These are phyloP conservation scores for Scophthalmus maximus DNA, from an alignment of 2,113 vertebrate genomes.

Conservation along the genomic window DNA sequence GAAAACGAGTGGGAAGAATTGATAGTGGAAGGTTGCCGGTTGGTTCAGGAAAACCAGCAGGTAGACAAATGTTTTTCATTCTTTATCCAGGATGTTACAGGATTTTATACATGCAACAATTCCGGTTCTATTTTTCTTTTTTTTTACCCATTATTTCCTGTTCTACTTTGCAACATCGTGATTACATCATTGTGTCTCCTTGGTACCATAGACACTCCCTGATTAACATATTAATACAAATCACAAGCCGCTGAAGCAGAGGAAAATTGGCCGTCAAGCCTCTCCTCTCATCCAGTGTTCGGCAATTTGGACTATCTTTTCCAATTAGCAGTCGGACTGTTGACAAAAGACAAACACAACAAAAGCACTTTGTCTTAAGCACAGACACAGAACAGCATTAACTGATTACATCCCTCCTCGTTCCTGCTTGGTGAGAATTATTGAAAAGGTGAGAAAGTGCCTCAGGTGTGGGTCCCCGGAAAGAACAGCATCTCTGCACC, in stretches of 20 bases:
- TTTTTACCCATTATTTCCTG: not conserved
- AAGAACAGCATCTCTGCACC: slow-evolving; percentile 6
- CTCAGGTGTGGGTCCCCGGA: slow-evolving; percentile 30
- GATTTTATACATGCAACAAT: too few relatives aligned
- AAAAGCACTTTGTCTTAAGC: slow-evolving; percentile 38
- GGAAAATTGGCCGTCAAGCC: slow-evolving; percentile 4
- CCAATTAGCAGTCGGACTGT: slow-evolving; percentile 42
- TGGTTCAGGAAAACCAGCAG: too few relatives aligned
- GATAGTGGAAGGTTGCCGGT: too few relatives aligned
- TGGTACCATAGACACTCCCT: not conserved
- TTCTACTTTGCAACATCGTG: not conserved
- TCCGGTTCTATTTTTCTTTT: not conserved
- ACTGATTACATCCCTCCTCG: slow-evolving; percentile 39
- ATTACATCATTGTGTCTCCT: not conserved
- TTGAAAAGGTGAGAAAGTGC: not conserved
- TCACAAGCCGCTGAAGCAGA: not conserved
- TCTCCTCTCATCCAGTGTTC: not conserved
- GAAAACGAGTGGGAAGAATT: too few relatives aligned
- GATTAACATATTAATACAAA: slow-evolving; percentile 27
- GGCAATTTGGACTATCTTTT: slow-evolving; percentile 26
- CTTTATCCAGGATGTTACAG: slow-evolving; percentile 9
- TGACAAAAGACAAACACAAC: slow-evolving; percentile 31
- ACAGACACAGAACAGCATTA: slow-evolving; percentile 25
- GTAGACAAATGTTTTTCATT: slow-evolving; percentile 1
- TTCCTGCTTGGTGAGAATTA: slow-evolving; percentile 15